Conservation (phyloP, 2,888 invertebrate genomes). For the Sarcophaga carnaria region DNA sequence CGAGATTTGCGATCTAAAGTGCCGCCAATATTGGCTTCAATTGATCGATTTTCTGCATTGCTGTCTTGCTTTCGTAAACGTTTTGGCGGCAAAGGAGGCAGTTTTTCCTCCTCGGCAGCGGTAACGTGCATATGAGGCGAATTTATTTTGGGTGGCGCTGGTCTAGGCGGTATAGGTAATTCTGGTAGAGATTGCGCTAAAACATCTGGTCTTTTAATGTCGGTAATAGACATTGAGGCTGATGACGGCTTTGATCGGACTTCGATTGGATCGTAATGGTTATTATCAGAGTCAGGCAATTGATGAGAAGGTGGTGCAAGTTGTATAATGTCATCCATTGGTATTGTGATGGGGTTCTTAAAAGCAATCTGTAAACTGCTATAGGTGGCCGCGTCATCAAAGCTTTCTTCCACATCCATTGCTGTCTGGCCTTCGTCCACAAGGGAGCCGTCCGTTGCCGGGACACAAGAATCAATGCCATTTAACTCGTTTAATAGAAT, state of each 20-base stretch:
- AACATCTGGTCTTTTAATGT: constrained; percentile 40
- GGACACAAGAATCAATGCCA: constrained; percentile 73
- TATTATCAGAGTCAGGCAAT: constrained; percentile 81
- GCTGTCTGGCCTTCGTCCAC: constrained; percentile 55
- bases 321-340: constrained; percentile 84
- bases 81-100: constrained; percentile 92
- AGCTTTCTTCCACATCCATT: constrained; percentile 85
- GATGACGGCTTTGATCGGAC: constrained; percentile 78
- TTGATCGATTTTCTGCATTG: constrained; percentile 79
- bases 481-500: constrained; percentile 78
- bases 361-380: constrained; percentile 93
- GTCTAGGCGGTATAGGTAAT: constrained; percentile 62
- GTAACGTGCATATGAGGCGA: constrained; percentile 80
- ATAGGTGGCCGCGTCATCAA: constrained; percentile 91
- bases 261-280: constrained; percentile 81
- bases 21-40: constrained; percentile 73
- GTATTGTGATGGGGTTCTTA: constrained; percentile 90
- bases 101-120: constrained; percentile 83
- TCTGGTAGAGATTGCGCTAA: constrained; percentile 55
- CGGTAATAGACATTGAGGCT: neutral
- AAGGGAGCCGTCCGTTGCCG: constrained; percentile 70
- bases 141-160: constrained; percentile 71
- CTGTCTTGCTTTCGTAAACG: constrained; percentile 85
- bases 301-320: constrained; percentile 79
- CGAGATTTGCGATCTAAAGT: constrained; percentile 70